Evolutionary conservation across 2,888 invertebrate species (phyloP).

Genomic region (Diaperis boleti): DNA sequence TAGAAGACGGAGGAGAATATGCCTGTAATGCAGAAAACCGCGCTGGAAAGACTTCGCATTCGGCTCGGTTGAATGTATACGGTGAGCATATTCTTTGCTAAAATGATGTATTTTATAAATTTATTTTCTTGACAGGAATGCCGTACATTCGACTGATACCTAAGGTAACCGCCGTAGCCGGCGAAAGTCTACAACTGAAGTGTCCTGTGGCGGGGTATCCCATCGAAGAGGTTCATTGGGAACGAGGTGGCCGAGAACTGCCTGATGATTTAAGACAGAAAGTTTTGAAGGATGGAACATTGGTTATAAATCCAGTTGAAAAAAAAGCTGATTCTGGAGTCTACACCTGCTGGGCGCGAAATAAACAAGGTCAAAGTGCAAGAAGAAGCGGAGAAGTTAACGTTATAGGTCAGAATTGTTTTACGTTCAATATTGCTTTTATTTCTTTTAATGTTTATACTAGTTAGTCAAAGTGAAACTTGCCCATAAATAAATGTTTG

Average conservation of each 20-base stretch:
- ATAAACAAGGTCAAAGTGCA: conserved; percentile 82
- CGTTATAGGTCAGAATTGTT: conserved; percentile 76
- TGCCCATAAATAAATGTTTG: no score
- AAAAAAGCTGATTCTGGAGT: conserved; percentile 81
- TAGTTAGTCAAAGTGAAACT: no score
- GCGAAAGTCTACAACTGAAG: conserved; percentile 78
- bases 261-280: conserved; percentile 86
- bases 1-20: conserved; percentile 86
- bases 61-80: conserved; percentile 83
- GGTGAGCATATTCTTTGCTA: conserved; percentile 68
- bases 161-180: conserved; percentile 85
- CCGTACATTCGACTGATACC: conserved; percentile 84
- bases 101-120: neutral
- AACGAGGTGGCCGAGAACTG: conserved; percentile 78
- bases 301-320: conserved; percentile 81
- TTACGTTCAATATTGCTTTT: no score
- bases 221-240: conserved; percentile 85
- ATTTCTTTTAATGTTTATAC: no score
- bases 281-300: conserved; percentile 79
- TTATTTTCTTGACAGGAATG: conserved; percentile 71
- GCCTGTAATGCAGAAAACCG: conserved; percentile 82
- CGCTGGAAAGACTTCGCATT: conserved; percentile 79
- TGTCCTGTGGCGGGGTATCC: conserved; percentile 89
- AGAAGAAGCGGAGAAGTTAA: conserved; percentile 80
- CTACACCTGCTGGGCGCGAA: conserved; percentile 84